Evolutionary conservation across 2,113 vertebrate species (phyloP).

Genomic region (Pristiophorus japonicus): DNA sequence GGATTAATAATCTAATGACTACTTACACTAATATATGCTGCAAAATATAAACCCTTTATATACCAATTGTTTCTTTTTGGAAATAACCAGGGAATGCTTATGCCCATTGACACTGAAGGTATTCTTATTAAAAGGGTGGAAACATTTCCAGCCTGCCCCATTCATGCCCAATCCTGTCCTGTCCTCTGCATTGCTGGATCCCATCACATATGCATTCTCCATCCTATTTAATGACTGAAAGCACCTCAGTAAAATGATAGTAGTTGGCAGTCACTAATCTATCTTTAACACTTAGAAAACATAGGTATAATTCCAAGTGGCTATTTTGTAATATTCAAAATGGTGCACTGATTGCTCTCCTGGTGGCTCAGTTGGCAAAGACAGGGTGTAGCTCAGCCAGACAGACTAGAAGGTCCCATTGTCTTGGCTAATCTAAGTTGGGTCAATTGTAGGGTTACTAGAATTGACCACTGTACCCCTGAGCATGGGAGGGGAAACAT

Average conservation of each 20-base stretch:
- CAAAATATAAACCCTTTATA: background rate
- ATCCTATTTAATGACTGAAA: background rate
- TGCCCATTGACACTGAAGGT: background rate
- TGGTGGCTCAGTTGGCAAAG: background rate
- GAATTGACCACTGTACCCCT: too few relatives aligned
- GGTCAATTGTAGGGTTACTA: too few relatives aligned
- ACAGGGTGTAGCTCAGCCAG: too few relatives aligned
- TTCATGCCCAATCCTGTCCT: background rate
- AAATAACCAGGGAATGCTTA: background rate
- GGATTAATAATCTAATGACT: background rate
- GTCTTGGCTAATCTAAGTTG: too few relatives aligned
- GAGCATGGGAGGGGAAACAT: too few relatives aligned
- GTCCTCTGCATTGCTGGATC: background rate
- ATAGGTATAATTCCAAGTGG: background rate
- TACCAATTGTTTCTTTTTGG: background rate
- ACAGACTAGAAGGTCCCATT: too few relatives aligned
- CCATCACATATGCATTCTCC: background rate
- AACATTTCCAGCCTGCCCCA: background rate
- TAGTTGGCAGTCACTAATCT: background rate
- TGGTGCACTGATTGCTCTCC: background rate
- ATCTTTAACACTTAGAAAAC: background rate
- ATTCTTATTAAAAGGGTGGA: background rate
- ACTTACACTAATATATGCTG: background rate
- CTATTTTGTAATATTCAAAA: background rate
- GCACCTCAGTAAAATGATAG: too few relatives aligned